Evolutionary conservation across 1,140 invertebrate genomes (phyloP).

Genomic region (Scaptodrosophila lebanonensis): DNA sequence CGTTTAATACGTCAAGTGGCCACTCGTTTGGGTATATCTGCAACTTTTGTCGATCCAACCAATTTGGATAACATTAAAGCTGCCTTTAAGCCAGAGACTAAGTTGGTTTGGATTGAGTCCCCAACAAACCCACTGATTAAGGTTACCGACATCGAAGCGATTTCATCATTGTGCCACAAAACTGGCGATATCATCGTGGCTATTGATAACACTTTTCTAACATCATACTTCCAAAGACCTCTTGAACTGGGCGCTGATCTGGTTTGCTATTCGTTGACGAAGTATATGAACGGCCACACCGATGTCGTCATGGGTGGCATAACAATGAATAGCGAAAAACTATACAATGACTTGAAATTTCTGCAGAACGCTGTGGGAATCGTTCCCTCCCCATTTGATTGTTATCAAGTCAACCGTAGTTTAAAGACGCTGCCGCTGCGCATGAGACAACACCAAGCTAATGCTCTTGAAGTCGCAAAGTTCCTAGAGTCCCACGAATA

Average conservation of each 20-base stretch:
- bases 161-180: slow-evolving; percentile 82
- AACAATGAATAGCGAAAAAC: slow-evolving; percentile 84
- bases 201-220: slow-evolving; percentile 98
- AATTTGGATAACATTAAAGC: slow-evolving; percentile 83
- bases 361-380: slow-evolving; percentile 95
- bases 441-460: slow-evolving; percentile 93
- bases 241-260: slow-evolving; percentile 94
- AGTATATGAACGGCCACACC: slow-evolving; percentile 99
- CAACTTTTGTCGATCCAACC: slow-evolving; percentile 90
- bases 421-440: slow-evolving; percentile 94
- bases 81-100: slow-evolving; percentile 89
- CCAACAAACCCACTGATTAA: slow-evolving; percentile 98
- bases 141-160: slow-evolving; percentile 90
- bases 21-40: slow-evolving; percentile 83
- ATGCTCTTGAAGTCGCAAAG: slow-evolving; percentile 86
- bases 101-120: slow-evolving; percentile 97
- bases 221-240: slow-evolving; percentile 96
- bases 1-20: slow-evolving; percentile 81
- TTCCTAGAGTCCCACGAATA: slow-evolving; percentile 87
- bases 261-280: slow-evolving; percentile 95
- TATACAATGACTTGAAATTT: slow-evolving; percentile 87
- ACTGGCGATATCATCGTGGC: slow-evolving; percentile 86
- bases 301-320: slow-evolving; percentile 98
- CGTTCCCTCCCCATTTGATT: slow-evolving; percentile 98
- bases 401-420: slow-evolving; percentile 94